Evolutionary conservation across 2,888 invertebrate genomes (phyloP).

Genomic region (Orthosia incerta): DNA sequence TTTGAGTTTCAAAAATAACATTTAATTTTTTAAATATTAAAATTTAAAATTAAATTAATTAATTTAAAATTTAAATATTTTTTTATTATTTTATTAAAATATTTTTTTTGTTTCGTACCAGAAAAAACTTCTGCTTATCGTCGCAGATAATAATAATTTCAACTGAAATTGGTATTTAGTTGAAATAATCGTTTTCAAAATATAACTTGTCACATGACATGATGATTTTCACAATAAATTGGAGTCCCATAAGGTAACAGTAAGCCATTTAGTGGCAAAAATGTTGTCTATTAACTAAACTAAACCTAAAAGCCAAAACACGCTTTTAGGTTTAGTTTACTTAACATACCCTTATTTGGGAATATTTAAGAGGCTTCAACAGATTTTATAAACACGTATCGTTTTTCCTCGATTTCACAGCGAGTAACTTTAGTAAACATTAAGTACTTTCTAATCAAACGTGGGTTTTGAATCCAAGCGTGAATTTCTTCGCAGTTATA

Average conservation of each 20-base stretch:
- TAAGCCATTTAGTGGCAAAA: not conserved
- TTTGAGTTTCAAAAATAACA: too few species aligned
- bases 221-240: not conserved
- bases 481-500: constrained; percentile 24
- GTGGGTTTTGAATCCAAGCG: constrained; percentile 15
- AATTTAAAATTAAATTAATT: too few species aligned
- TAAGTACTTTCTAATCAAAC: constrained; percentile 34
- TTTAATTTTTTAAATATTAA: too few species aligned
- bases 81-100: too few species aligned
- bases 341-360: constrained; percentile 1
- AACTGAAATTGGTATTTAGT: too few species aligned
- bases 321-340: too few species aligned
- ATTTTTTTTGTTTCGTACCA: too few species aligned
- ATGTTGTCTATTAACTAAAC: not conserved
- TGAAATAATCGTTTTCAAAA: not conserved
- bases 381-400: constrained; percentile 6
- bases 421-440: constrained; percentile 40
- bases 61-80: too few species aligned
- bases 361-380: not conserved
- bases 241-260: too few species aligned
- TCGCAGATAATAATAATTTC: too few species aligned
- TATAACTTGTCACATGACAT: not conserved
- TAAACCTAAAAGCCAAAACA: not conserved
- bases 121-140: too few species aligned
- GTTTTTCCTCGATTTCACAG: constrained; percentile 5